phyloP scores from a whole-genome alignment of 2,113 vertebrate species.

The Semnornis frantzii region DNA sequence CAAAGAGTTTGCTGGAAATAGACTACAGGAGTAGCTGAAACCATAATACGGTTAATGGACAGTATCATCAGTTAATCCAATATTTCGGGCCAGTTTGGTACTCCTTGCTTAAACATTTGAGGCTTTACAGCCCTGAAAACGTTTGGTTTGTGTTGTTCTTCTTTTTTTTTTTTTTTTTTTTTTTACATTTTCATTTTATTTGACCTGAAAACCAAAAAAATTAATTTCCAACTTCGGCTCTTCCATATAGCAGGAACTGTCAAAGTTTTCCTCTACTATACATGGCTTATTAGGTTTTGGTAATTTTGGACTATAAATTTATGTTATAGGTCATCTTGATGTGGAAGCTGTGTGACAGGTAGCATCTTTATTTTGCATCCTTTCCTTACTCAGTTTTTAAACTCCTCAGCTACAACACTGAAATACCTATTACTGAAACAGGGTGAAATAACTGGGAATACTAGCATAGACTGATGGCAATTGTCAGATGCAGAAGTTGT shows the following conservation, averaged over 20 bases:
- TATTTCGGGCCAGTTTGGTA: background rate
- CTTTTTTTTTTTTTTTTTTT: background rate
- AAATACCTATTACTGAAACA: background rate
- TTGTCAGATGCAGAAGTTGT: background rate
- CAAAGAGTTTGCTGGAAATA: background rate
- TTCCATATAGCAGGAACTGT: background rate
- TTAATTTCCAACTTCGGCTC: background rate
- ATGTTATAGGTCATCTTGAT: background rate
- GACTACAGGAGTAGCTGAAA: background rate
- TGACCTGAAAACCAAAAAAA: background rate
- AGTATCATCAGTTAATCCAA: background rate
- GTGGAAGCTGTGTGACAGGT: background rate
- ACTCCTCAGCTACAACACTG: background rate
- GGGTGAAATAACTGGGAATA: background rate
- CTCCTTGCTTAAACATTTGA: background rate
- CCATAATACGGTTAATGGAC: background rate
- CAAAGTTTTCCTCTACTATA: background rate
- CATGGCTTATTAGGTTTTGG: background rate
- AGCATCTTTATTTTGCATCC: background rate
- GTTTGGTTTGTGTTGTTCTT: background rate
- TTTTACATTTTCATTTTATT: no score
- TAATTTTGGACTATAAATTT: background rate
- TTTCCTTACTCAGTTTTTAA: background rate
- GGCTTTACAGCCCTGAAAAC: background rate
- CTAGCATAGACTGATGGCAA: background rate